Evolutionary conservation across 92 coral and sea anemone species (phyloP).

Genomic region (Porites lobata): DNA sequence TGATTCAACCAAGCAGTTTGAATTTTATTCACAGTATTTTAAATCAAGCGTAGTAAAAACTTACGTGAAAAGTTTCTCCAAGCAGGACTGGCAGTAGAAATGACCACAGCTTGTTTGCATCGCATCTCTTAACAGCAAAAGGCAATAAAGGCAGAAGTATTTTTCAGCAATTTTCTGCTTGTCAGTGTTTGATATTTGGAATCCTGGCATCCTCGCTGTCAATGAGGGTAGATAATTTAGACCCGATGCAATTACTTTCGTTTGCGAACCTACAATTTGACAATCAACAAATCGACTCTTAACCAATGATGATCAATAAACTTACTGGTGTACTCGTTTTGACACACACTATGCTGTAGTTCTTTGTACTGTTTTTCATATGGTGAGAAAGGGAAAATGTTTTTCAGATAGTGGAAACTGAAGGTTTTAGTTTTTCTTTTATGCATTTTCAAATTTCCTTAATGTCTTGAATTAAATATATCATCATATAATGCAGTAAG

Average conservation of each 20-base stretch:
- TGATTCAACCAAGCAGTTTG: neutral
- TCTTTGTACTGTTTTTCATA: no score
- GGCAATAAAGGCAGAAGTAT: constrained; percentile 55
- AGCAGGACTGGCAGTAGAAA: constrained; percentile 61
- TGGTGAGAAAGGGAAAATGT: no score
- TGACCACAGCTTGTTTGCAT: constrained; percentile 67
- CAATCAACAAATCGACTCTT: neutral
- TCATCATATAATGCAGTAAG: no score
- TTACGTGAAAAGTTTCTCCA: constrained; percentile 39
- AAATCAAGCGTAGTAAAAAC: neutral
- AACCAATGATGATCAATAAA: no score
- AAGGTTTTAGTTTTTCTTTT: no score
- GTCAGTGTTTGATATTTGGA: constrained; percentile 29
- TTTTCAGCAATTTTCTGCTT: constrained; percentile 22
- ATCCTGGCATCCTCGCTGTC: constrained; percentile 53
- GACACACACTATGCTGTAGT: no score
- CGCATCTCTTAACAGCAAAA: constrained; percentile 48
- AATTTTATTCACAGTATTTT: neutral
- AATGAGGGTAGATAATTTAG: neutral
- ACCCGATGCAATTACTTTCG: neutral
- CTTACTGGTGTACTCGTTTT: no score
- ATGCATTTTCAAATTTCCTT: no score
- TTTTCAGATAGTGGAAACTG: no score
- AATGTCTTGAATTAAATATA: no score
- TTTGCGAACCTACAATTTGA: neutral